phyloP scores from a whole-genome alignment of 1,140 invertebrate species.

The Phortica variegata region DNA sequence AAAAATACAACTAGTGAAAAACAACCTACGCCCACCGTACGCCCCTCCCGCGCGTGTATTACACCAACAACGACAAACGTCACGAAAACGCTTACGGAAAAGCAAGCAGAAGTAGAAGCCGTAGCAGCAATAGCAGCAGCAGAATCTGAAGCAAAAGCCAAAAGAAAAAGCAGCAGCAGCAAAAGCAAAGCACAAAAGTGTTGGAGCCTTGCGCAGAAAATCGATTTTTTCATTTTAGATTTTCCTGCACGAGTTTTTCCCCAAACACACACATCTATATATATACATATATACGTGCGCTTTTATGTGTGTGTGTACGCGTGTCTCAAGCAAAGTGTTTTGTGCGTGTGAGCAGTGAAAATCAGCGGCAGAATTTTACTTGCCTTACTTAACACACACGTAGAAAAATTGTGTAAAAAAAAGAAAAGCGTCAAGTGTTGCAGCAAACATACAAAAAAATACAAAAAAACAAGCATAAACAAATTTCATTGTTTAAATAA shows the following conservation, averaged over 20 bases:
- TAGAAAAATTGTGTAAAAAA: no score
- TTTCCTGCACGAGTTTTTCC: constrained; percentile 20
- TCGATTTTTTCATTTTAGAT: constrained; percentile 51
- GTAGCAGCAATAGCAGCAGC: constrained; percentile 4
- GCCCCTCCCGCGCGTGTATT: constrained; percentile 8
- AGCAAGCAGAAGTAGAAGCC: no score
- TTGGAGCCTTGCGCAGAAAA: constrained; percentile 52
- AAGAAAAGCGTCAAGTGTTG: no score
- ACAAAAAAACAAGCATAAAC: no score
- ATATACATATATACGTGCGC: constrained; percentile 6
- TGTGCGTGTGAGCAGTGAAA: no score
- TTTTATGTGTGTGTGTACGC: constrained; percentile 14
- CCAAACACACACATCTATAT: constrained; percentile 13
- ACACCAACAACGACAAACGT: constrained; percentile 26
- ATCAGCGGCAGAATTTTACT: no score
- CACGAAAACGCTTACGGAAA: constrained; percentile 8
- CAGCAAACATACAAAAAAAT: no score
- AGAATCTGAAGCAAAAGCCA: constrained; percentile 29
- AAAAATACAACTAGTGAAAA: no score
- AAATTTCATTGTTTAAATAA: no score
- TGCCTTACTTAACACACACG: no score
- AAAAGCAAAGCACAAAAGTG: constrained; percentile 4
- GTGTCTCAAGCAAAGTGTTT: no score
- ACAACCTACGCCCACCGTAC: constrained; percentile 40
- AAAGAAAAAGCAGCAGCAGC: constrained; percentile 16